Evolutionary conservation across 92 coral and sea anemone species (phyloP), one percentile per base, ranked within the genome.

Genomic region (Phenganax subtilis): DNA sequence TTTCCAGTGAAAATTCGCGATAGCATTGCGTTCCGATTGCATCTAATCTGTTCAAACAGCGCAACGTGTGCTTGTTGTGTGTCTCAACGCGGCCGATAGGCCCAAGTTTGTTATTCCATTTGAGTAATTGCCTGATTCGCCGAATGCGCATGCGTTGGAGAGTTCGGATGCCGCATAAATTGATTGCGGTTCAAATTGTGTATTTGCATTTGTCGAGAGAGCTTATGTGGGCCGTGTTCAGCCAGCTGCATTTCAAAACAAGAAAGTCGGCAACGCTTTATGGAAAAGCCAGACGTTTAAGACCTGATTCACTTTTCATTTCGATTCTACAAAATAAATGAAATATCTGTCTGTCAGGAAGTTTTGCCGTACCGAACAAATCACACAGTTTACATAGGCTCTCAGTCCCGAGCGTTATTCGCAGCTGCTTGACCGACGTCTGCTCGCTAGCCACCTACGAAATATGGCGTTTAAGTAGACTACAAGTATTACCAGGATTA

Each of bases 181-280:
- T 65, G 83, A 67, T 65, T 79, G 83, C 20, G 83, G 83, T 64
- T 62, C 44, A 62, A 79, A 64, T 65, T 57, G 74, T 52, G 62
- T 79, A 60, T 79, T 79, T 79, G 65, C 73, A 79, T 79, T 79
- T 52, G 83, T 64, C 31, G 74, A 79, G 74, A 47, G 74, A 17
- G 60, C 62, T 79, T 63, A 14, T 79, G 83, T 79, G 73, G 83
- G 74, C 68, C 74, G 71, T 51, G 51, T 44, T 37, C 72, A 64
- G 27, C 73, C 83, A 79, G 83, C 83, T 62, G 83, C 83, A 29
- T 27, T 2, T 3, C 59, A 54, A 44, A 44, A 31, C 37, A 68
- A 68, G 73, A 7, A 30, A 51, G 54, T 51, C 73, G 73, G 11
- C 73, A 68, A 68, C 53, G 73, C 29, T 68, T 68, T 68, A 68